Base-by-base conservation (phyloP, 2,888 invertebrate genomes). In the Shargacucullia verbasci region DNA sequence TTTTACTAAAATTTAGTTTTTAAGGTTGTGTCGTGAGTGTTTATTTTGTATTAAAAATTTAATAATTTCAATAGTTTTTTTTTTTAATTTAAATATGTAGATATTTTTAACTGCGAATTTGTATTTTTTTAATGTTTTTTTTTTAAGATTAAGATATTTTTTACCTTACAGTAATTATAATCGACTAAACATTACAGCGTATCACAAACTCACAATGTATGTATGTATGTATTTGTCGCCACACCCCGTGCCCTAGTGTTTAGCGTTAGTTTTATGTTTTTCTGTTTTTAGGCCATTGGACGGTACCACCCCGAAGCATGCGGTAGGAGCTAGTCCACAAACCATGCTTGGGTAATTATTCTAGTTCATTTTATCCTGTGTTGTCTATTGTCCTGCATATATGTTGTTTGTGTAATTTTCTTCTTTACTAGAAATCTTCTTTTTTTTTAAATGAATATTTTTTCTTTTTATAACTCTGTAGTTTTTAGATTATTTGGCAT, bases 261-360 rank as follows among this genome's bases (percentile, higher is more conserved):
- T 90, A 87, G 91, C 84, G 80, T 89, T 89, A 88, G 90, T 89
- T 86, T 88, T 91, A 90, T 88, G 87, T 90, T 90, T 95, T 87
- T 92, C 89, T 92, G 89, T 92, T 95, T 95, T 92, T 95, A 95
- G 96, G 95, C 95, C 95, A 83, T 94, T 95, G 95, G 95, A 94
- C 84, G 93, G 92, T 84, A 91, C 92, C 73, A 90, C 94, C 58
- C 93, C 94, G 92, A 94, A 94, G 94, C 94, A 93, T 92, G 94
- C 94, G 73, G 93, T 94, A 92, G 93, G 91, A 81, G 93, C 91
- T 92, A 94, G 89, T 82, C 94, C 94, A 91, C 95, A 95, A 95
- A 86, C 94, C 89, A 89, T 92, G 88, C 95, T 95, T 91, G 95
- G 95, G 95, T 95, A 95, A 95, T 95, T 95, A 93, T 94, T 77